Percentiles rank a stretch among this genome's conserved stretches.
Evolutionary conservation across 2,888 invertebrate genomes (phyloP).

Genomic region (Galerucella calmariensis): DNA sequence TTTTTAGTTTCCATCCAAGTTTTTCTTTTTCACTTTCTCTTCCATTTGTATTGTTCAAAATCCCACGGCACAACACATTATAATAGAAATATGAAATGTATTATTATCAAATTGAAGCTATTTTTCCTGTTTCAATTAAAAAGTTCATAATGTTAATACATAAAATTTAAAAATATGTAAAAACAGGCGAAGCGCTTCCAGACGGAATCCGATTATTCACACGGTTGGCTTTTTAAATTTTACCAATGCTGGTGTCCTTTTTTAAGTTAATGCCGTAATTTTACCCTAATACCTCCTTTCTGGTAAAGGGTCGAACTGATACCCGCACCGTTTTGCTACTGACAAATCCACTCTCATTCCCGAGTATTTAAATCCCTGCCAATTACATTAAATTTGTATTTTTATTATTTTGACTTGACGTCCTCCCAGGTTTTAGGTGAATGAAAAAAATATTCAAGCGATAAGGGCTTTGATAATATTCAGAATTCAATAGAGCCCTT

Average conservation of each 20-base stretch:
- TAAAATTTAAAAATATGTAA: slow-evolving; percentile 9
- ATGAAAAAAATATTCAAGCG: slow-evolving; percentile 9
- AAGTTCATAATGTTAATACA: background rate
- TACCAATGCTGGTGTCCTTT: slow-evolving; percentile 14
- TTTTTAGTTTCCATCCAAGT: too few species aligned
- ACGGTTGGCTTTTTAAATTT: slow-evolving; percentile 15
- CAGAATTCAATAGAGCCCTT: too few species aligned
- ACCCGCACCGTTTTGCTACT: slow-evolving; percentile 15
- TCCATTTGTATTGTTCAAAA: too few species aligned
- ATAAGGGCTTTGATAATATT: slow-evolving; percentile 9
- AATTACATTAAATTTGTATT: slow-evolving; percentile 30
- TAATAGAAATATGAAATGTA: too few species aligned
- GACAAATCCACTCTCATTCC: slow-evolving; percentile 32
- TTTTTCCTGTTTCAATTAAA: background rate
- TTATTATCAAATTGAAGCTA: too few species aligned
- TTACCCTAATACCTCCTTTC: slow-evolving; percentile 14
- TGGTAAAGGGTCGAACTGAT: slow-evolving; percentile 29
- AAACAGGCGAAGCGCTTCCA: background rate
- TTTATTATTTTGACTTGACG: slow-evolving; percentile 21
- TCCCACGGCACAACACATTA: too few species aligned
- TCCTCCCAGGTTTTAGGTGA: slow-evolving; percentile 6
- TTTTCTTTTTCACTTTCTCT: too few species aligned
- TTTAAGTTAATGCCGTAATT: slow-evolving; percentile 15
- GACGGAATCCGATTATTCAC: slow-evolving; percentile 15
- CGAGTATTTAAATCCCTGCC: slow-evolving; percentile 17